Base-by-base conservation (phyloP, 2,888 invertebrate species). In the Lamproptera curius region DNA sequence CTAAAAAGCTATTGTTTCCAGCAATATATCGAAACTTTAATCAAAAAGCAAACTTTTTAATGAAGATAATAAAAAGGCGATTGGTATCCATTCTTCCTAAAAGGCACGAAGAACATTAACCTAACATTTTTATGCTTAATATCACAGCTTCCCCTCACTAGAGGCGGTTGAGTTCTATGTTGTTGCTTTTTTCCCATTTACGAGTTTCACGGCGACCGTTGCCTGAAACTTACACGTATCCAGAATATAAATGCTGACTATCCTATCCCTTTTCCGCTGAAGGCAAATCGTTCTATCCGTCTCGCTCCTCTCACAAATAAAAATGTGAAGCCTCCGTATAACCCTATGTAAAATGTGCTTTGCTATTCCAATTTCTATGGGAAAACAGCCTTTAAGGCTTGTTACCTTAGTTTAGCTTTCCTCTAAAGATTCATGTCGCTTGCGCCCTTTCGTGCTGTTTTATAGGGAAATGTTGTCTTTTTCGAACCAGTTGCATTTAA, bases 161-260 rank as follows among this genome's bases (percentile, higher is more conserved):
- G 67, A 70, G 77, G 70, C 75, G 76, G 81, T 84, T 81, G 75
- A 83, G 77, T 77, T 83, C 78, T 76, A 73, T 77, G 85, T 80
- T 87, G 86, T 87, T 86, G 85, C 86, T 86, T 87, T 86, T 87
- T 86, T 84, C 83, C 86, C 86, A 86, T 87, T 87, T 86, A 86
- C 86, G 85, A 86, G 86, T 85, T 87, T 85, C 86, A 87, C 85
- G 83, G 85, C 84, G 85, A 86, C 86, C 85, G 85, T 84, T 84
- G 84, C 85, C 86, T 87, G 86, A 87, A 87, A 87, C 86, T 86
- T 87, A 87, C 85, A 86, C 86, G 86, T 83, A 86, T 76, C 82
- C 81, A 76, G 86, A 86, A 87, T 86, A 87, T 83, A 87, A 86
- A 87, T 86, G 85, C 77, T 74, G 70, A 61, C 67, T 76, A 67